A percentile compares a stretch with the other conserved stretches of the same genome.
Conservation (phyloP, 2,797 vertebrate genomes). For the Lemur catta region DNA sequence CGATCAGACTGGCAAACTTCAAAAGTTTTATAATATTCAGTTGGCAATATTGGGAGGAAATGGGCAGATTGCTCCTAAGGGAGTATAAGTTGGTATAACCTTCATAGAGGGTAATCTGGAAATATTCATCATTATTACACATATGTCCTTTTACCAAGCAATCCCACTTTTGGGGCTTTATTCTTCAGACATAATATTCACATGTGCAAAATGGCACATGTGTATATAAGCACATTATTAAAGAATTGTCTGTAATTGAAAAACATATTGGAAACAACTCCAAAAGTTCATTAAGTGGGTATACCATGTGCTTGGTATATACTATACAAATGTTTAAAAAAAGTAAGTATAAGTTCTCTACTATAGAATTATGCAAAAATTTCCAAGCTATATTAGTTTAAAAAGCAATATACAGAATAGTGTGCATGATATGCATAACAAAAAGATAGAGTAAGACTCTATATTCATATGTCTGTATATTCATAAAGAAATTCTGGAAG, state of each 20-base stretch:
- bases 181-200: background rate
- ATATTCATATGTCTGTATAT: constrained; percentile 56
- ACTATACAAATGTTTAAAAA: background rate
- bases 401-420: background rate
- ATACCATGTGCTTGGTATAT: background rate
- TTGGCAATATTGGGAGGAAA: background rate
- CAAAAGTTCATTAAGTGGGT: background rate
- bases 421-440: background rate
- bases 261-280: background rate
- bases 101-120: background rate
- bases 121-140: background rate
- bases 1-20: background rate
- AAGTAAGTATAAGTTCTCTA: background rate
- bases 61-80: background rate
- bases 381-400: background rate
- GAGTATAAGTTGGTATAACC: background rate
- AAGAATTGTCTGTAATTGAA: background rate
- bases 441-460: background rate
- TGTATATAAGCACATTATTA: background rate
- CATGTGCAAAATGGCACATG: background rate
- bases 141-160: background rate
- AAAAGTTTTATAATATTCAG: background rate
- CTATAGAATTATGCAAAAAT: background rate
- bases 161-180: background rate
- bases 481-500: constrained; percentile 61